Conservation (phyloP, 2,888 invertebrate genomes). For the Allacma fusca region DNA sequence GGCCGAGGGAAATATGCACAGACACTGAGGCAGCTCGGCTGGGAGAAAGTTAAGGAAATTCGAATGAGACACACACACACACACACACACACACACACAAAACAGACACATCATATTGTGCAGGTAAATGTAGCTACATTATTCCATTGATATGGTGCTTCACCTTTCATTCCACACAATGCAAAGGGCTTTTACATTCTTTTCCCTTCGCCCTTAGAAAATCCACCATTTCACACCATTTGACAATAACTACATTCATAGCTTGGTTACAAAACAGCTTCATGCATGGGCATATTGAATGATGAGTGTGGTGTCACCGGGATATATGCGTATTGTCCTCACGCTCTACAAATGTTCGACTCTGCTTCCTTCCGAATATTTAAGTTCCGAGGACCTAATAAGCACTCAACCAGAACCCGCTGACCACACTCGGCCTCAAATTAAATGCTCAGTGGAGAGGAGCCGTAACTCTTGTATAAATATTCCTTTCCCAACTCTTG, state of each 20-base stretch:
- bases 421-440: slow-evolving; percentile 26
- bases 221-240: slow-evolving; percentile 37
- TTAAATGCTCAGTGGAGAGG: slow-evolving; percentile 31
- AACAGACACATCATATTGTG: slow-evolving; percentile 4
- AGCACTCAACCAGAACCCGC: slow-evolving; percentile 35
- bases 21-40: background rate
- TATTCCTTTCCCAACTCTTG: slow-evolving; percentile 19
- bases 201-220: slow-evolving; percentile 24
- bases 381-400: too few species aligned
- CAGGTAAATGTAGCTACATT: background rate
- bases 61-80: too few species aligned
- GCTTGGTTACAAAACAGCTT: background rate
- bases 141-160: slow-evolving; percentile 30
- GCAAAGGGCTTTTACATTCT: slow-evolving; percentile 36
- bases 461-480: background rate
- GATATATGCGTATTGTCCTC: too few species aligned
- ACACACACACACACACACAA: slow-evolving; percentile 11
- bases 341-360: too few species aligned
- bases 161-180: slow-evolving; percentile 33
- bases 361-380: too few species aligned
- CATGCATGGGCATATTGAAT: background rate
- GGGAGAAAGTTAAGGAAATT: background rate
- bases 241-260: slow-evolving; percentile 28
- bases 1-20: background rate
- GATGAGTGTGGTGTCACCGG: background rate